These are phyloP conservation scores for Ciconia maguari DNA, from an alignment of 2,113 vertebrate genomes.

Conservation along the genomic window DNA sequence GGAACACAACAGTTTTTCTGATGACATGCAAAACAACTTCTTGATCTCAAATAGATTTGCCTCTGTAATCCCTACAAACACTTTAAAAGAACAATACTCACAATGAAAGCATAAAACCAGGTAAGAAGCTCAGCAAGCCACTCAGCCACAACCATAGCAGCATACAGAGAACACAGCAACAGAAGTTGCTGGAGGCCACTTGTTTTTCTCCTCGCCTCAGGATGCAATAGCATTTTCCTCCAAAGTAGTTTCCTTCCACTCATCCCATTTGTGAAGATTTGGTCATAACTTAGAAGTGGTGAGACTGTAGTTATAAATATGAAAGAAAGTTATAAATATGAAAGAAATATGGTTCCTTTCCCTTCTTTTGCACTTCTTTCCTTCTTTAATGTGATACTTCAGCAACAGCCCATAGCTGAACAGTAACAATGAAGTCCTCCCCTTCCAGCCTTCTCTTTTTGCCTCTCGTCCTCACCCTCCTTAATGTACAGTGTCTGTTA, in stretches of 20 bases:
- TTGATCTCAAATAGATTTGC: background rate
- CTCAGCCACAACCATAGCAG: background rate
- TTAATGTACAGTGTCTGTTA: background rate
- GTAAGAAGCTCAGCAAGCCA: background rate
- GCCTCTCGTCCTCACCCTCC: background rate
- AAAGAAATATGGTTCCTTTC: background rate
- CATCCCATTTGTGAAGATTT: background rate
- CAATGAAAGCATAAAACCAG: background rate
- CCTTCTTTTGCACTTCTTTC: background rate
- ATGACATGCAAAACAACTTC: background rate
- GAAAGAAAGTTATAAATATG: too few species aligned
- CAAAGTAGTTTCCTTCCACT: background rate
- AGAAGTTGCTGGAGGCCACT: background rate
- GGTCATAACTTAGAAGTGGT: background rate
- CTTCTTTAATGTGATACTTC: background rate
- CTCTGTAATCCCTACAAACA: background rate
- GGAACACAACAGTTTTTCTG: background rate
- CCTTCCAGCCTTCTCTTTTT: background rate
- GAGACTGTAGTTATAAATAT: background rate
- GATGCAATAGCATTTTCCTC: background rate
- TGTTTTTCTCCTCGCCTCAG: background rate
- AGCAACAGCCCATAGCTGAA: background rate
- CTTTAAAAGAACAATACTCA: background rate
- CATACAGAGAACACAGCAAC: background rate
- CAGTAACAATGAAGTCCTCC: background rate